Percentiles rank a stretch among this genome's conserved stretches.
Evolutionary conservation across 2,888 invertebrate species (phyloP).

Genomic region (Blastobasis adustella): DNA sequence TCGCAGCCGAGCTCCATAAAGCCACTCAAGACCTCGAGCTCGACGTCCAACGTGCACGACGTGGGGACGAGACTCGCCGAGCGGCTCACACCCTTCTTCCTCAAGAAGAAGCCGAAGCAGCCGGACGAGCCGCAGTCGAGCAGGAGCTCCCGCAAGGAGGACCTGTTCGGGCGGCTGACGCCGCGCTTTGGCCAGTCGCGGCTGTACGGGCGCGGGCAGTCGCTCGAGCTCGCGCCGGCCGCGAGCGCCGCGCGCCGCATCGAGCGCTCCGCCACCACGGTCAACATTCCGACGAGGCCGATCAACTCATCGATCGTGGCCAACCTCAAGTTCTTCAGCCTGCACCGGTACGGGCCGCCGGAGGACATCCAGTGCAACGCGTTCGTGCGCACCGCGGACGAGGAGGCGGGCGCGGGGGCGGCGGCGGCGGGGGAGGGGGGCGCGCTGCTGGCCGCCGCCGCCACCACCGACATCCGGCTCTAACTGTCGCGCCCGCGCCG

Average conservation of each 20-base stretch:
- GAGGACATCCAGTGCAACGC: constrained; percentile 40
- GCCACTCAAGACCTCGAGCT: constrained; percentile 57
- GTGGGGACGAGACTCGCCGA: constrained; percentile 54
- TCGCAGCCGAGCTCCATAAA: constrained; percentile 39
- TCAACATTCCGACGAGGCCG: constrained; percentile 48
- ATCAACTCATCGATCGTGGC: constrained; percentile 61
- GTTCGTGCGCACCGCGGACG: constrained; percentile 26
- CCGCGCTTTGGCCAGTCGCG: constrained; percentile 65
- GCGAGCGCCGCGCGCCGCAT: constrained; percentile 42
- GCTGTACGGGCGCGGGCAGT: constrained; percentile 56
- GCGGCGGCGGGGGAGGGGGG: constrained; percentile 8
- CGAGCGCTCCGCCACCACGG: constrained; percentile 60
- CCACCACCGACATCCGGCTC: constrained; percentile 53
- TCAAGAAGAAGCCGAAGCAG: constrained; percentile 59
- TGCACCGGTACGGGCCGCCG: constrained; percentile 60
- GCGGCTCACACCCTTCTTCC: constrained; percentile 61
- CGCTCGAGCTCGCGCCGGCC: constrained; percentile 49
- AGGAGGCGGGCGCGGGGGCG: constrained; percentile 13
- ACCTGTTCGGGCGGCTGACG: constrained; percentile 58
- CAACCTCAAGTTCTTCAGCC: constrained; percentile 58
- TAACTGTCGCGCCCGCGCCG: constrained; percentile 20
- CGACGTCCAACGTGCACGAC: constrained; percentile 65
- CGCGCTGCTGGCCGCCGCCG: constrained; percentile 17
- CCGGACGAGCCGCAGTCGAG: constrained; percentile 34
- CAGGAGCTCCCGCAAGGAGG: constrained; percentile 40